Conservation (phyloP, 2,113 vertebrate species). For the Morone saxatilis region DNA sequence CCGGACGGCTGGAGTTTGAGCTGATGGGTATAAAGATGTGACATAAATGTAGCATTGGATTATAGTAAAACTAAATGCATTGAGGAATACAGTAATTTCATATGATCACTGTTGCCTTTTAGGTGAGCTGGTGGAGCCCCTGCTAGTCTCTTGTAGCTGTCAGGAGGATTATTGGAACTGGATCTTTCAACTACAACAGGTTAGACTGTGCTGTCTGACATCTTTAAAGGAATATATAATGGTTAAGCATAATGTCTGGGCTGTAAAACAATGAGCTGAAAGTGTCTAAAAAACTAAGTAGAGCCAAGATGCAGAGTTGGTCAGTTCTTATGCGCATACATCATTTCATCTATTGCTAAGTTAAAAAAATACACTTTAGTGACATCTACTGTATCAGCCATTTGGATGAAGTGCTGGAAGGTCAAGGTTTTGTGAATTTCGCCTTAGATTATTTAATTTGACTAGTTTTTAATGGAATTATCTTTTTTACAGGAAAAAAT, state of each 20-base stretch:
- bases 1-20: conserved; percentile 86
- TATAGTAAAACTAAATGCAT: not conserved
- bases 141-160: conserved; percentile 83
- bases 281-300: not conserved
- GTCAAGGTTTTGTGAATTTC: not conserved
- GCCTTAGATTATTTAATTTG: not conserved
- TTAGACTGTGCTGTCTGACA: conserved; percentile 46
- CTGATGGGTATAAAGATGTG: conserved; percentile 79
- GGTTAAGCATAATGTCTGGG: not conserved
- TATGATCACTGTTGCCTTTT: conserved; percentile 26
- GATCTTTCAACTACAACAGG: conserved; percentile 88
- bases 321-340: not conserved
- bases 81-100: not conserved
- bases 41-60: not conserved
- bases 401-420: no score
- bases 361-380: not conserved
- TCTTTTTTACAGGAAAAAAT: not conserved
- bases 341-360: not conserved
- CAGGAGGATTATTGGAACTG: conserved; percentile 86
- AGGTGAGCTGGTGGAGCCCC: conserved; percentile 87
- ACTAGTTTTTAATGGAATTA: not conserved
- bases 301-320: not conserved
- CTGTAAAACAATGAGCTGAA: not conserved
- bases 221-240: not conserved
- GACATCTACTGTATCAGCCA: no score